Evolutionary conservation across 2,888 invertebrate genomes (phyloP), one percentile per base, ranked within the genome.

Genomic region (Ichneumoninae sp.): DNA sequence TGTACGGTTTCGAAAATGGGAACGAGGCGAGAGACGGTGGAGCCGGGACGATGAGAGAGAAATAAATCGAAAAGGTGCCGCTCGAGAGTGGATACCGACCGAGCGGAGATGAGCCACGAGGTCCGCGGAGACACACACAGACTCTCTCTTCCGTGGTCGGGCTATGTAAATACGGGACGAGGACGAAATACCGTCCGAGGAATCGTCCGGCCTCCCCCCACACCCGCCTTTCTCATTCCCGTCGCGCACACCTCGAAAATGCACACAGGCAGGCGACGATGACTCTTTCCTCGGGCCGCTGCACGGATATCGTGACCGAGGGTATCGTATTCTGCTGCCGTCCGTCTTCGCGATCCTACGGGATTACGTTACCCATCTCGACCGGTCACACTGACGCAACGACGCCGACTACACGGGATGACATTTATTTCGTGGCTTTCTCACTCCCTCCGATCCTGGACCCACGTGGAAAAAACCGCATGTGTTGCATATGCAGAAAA

Each of bases 291-390:
- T 72, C 80, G 57, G 79, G 72, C 71, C 76, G 54, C 72, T 68
- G 50, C 54, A 40, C 74, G 80, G 80, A 83, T 83, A 81, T 83
- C 80, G 83, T 75, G 80, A 72, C 66, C 79, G 85, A 82, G 82
- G 85, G 90, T 90, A 90, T 90, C 90, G 89, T 90, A 90, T 90
- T 90, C 90, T 87, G 89, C 86, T 87, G 90, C 88, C 90, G 90
- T 90, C 88, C 89, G 90, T 90, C 90, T 90, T 90, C 89, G 86
- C 89, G 90, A 90, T 89, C 88, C 82, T 82, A 72, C 88, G 86
- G 90, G 90, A 90, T 90, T 90, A 89, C 90, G 90, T 90, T 90
- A 90, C 90, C 89, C 80, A 77, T 80, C 76, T 82, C 80, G 47
- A 30, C 7, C 70, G 44, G 57, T 81, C 66, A 60, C 66, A 75